phyloP scores from a whole-genome alignment of 53 echinoderm and acorn worm genomes.

The Echinometra lucunter region DNA sequence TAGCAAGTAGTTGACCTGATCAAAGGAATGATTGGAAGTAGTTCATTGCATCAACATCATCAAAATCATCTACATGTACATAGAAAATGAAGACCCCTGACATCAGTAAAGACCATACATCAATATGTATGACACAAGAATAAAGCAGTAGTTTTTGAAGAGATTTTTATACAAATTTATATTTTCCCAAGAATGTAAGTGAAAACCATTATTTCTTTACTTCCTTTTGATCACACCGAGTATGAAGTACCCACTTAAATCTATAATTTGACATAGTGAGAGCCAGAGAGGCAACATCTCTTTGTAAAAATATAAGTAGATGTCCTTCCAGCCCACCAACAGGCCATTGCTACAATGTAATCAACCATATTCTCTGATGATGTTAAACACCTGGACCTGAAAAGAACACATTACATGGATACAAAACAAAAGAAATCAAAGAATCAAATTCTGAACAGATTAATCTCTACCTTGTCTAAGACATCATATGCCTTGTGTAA shows the following conservation, averaged over 20 bases:
- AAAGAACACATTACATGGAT: background rate
- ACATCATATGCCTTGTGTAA: constrained; percentile 90
- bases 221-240: too few relatives aligned
- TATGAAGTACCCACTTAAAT: too few relatives aligned
- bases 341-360: too few relatives aligned
- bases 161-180: too few relatives aligned
- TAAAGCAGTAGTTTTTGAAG: too few relatives aligned
- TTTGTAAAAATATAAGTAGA: too few relatives aligned
- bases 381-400: background rate
- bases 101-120: background rate
- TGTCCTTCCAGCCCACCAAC: too few relatives aligned
- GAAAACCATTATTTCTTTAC: too few relatives aligned
- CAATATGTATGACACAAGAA: background rate
- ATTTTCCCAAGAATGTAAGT: too few relatives aligned
- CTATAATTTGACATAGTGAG: too few relatives aligned
- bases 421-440: background rate
- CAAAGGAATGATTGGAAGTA: background rate
- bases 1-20: constrained; percentile 89
- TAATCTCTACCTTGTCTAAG: constrained; percentile 82
- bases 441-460: background rate
- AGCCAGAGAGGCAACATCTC: too few relatives aligned
- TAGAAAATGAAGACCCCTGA: background rate
- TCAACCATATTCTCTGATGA: too few relatives aligned
- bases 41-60: background rate
- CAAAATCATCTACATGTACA: background rate